phyloP scores from a whole-genome alignment of 2,797 vertebrate genomes.

The Chaunax sp. region DNA sequence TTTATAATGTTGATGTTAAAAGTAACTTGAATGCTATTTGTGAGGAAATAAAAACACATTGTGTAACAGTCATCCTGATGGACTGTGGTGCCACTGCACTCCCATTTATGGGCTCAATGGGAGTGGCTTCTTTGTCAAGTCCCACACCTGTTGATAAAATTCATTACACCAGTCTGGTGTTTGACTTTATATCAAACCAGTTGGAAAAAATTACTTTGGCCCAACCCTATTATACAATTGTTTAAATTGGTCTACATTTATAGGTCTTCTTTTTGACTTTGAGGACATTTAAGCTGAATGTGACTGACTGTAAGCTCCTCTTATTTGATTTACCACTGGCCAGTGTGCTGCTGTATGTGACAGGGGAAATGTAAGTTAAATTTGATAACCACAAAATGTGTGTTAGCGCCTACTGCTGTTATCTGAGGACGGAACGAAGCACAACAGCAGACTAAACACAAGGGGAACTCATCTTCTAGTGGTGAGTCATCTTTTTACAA shows the following conservation, averaged over 20 bases:
- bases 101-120: too few relatives aligned
- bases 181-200: too few relatives aligned
- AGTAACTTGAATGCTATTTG: too few relatives aligned
- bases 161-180: too few relatives aligned
- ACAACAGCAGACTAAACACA: constrained; percentile 46
- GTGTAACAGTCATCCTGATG: too few relatives aligned
- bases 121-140: too few relatives aligned
- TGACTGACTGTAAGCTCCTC: constrained; percentile 11
- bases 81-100: too few relatives aligned
- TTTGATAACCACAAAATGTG: constrained; percentile 33
- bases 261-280: constrained; percentile 10
- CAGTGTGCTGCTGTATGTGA: constrained; percentile 24
- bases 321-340: constrained; percentile 11
- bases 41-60: too few relatives aligned
- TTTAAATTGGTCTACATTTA: constrained; percentile 23
- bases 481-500: constrained; percentile 65
- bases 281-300: constrained; percentile 1
- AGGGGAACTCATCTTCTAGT: constrained; percentile 61
- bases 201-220: too few relatives aligned
- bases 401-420: constrained; percentile 30
- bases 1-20: too few relatives aligned
- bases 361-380: constrained; percentile 16
- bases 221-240: constrained; percentile 1
- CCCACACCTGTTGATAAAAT: too few relatives aligned
- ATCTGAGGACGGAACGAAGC: constrained; percentile 19